These are phyloP conservation scores for Lutraria lutraria DNA, from an alignment of 2,888 invertebrate species.

Conservation along the genomic window DNA sequence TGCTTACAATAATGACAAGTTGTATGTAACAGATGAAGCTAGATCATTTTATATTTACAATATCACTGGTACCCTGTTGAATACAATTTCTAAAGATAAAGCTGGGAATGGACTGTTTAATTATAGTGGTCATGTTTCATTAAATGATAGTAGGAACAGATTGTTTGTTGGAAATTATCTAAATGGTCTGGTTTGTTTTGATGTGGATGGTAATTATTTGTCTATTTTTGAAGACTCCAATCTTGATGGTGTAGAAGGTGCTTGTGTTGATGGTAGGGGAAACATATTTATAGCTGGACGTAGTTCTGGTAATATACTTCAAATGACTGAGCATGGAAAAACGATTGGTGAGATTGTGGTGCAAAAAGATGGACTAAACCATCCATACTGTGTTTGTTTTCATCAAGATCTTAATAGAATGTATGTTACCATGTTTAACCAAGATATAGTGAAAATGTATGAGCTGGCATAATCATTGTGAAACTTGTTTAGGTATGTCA, in stretches of 20 bases:
- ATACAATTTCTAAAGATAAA: background rate
- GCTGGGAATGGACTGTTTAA: background rate
- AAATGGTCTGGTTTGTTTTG: background rate
- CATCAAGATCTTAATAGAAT: background rate
- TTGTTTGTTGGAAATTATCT: background rate
- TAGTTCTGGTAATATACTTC: background rate
- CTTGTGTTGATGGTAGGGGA: slow-evolving; percentile 11
- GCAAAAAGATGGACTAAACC: background rate
- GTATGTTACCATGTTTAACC: background rate
- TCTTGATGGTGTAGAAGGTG: background rate
- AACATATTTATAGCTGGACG: background rate
- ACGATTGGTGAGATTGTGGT: background rate
- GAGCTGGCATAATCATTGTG: background rate
- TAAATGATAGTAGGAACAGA: background rate
- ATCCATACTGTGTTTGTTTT: slow-evolving; percentile 8
- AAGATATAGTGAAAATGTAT: background rate
- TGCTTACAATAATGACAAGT: slow-evolving; percentile 7
- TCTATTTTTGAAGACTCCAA: background rate
- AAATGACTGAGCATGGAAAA: background rate
- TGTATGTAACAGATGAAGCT: background rate
- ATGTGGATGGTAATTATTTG: background rate
- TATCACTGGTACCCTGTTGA: background rate
- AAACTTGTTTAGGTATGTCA: no score
- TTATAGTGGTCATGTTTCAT: background rate
- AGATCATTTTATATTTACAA: background rate